Conservation (phyloP, 2,888 invertebrate species). For the Andrena fulva region DNA sequence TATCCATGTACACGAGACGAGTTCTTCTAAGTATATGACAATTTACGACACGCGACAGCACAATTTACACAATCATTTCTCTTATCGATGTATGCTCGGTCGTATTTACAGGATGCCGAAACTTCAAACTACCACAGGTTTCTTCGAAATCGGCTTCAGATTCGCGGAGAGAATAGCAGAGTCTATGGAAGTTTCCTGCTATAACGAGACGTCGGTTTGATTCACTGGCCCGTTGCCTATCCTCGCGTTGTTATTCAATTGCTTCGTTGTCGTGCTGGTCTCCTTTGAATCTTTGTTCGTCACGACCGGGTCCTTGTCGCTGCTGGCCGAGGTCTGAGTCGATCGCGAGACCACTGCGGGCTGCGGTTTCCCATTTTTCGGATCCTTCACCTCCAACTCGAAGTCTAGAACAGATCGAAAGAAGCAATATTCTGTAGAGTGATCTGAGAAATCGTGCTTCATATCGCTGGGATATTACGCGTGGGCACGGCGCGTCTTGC, state of each 20-base stretch:
- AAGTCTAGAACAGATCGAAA: constrained; percentile 70
- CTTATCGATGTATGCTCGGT: constrained; percentile 27
- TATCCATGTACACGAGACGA: constrained; percentile 11
- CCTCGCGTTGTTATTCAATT: constrained; percentile 75
- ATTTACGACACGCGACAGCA: not conserved
- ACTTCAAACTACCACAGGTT: constrained; percentile 72
- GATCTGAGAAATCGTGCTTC: no score
- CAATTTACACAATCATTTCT: constrained; percentile 4
- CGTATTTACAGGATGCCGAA: constrained; percentile 53
- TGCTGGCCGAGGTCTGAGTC: constrained; percentile 79
- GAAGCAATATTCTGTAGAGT: not conserved
- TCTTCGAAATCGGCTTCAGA: constrained; percentile 79
- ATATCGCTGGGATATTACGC: no score
- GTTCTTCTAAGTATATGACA: not conserved
- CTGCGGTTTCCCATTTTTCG: constrained; percentile 76
- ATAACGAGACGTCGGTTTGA: constrained; percentile 79
- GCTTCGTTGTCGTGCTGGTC: constrained; percentile 55
- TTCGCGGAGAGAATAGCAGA: constrained; percentile 64
- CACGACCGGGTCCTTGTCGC: constrained; percentile 71
- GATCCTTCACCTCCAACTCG: constrained; percentile 79
- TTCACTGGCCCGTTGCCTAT: constrained; percentile 80
- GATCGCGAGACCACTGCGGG: constrained; percentile 73
- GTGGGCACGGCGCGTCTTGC: not conserved
- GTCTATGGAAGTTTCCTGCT: constrained; percentile 69
- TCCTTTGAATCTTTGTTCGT: constrained; percentile 62